Conservation (phyloP, 1,140 invertebrate species). For the Harpegnathos saltator region DNA sequence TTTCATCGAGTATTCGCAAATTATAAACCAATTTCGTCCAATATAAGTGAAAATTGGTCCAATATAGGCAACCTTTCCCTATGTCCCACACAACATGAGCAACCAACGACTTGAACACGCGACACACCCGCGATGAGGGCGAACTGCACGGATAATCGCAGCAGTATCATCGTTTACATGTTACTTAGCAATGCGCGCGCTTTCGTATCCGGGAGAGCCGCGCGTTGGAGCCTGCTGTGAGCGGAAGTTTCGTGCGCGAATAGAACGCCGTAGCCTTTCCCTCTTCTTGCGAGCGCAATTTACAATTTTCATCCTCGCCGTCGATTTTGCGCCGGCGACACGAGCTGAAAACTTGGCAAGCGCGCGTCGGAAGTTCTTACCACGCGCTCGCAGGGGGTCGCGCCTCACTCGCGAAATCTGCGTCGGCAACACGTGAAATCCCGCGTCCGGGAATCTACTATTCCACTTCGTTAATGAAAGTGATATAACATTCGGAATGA, state of each 20-base stretch:
- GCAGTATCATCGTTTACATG: too few relatives aligned
- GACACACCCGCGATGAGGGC: too few relatives aligned
- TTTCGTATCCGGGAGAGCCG: neutral
- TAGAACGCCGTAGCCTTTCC: conserved; percentile 7
- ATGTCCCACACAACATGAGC: too few relatives aligned
- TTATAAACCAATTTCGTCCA: too few relatives aligned
- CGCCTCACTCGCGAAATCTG: conserved; percentile 37
- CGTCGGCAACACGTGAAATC: conserved; percentile 56
- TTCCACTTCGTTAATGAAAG: conserved; percentile 77
- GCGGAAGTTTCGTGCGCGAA: neutral
- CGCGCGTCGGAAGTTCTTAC: conserved; percentile 12
- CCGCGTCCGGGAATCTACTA: conserved; percentile 65
- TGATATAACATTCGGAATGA: conserved; percentile 76
- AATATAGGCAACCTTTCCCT: too few relatives aligned
- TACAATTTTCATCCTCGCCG: conserved; percentile 34
- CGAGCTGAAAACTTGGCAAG: conserved; percentile 28
- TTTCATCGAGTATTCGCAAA: too few relatives aligned
- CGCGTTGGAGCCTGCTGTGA: too few relatives aligned
- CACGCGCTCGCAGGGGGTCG: neutral
- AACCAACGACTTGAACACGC: too few relatives aligned
- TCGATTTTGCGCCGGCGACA: conserved; percentile 7
- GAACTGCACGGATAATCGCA: too few relatives aligned
- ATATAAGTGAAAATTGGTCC: too few relatives aligned
- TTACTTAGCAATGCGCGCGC: too few relatives aligned
- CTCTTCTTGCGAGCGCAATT: conserved; percentile 26